Conservation (phyloP, 2,113 vertebrate genomes). For the Cyprinodon variegatus region DNA sequence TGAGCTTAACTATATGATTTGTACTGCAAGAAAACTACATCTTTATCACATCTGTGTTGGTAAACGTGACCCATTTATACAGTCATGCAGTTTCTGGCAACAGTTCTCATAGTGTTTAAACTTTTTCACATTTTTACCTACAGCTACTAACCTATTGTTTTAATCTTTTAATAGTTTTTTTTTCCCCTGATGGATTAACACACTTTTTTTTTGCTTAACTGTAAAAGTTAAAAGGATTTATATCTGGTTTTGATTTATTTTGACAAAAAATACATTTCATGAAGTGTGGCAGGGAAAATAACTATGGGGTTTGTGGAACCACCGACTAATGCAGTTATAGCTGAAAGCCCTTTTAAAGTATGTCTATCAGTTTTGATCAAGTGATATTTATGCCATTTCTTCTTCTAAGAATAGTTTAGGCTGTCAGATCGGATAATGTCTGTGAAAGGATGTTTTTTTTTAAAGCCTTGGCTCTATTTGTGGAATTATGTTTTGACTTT, state of each 20-base stretch:
- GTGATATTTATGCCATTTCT: not conserved
- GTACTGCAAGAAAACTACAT: not conserved
- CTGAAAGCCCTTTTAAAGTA: not conserved
- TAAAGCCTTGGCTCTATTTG: not conserved
- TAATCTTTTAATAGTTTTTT: not conserved
- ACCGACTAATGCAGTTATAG: not conserved
- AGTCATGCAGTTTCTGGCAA: not conserved
- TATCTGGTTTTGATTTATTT: too few species aligned
- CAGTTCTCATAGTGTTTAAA: not conserved
- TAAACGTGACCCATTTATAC: slow-evolving; percentile 2
- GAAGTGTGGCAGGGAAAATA: too few species aligned
- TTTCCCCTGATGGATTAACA: not conserved
- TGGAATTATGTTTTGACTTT: not conserved
- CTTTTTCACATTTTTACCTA: not conserved
- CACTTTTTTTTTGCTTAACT: not conserved
- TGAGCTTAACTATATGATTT: not conserved
- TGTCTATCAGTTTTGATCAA: not conserved
- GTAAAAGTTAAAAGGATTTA: not conserved
- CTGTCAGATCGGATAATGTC: not conserved
- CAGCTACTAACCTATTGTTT: not conserved
- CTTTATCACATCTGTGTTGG: not conserved
- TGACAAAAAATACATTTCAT: too few species aligned
- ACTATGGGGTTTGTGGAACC: not conserved
- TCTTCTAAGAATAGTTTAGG: not conserved
- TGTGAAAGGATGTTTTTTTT: too few species aligned